Evolutionary conservation across 2,113 vertebrate species (phyloP).

Genomic region (Melanocharis versteri): DNA sequence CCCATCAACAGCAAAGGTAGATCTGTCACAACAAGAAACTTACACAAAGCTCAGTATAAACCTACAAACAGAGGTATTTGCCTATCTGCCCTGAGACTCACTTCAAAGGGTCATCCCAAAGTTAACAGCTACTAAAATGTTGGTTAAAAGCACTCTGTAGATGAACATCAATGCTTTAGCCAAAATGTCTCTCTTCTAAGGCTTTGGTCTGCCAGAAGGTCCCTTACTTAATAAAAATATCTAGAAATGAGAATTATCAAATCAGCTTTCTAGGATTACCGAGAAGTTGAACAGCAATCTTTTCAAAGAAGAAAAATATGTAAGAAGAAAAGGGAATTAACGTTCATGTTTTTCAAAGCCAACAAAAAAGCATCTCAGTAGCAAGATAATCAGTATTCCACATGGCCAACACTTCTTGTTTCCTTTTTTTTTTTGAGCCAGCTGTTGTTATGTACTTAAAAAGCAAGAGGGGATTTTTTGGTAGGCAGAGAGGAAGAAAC

Average conservation of each 20-base stretch:
- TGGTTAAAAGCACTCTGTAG: background rate
- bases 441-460: background rate
- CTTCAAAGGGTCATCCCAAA: background rate
- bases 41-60: background rate
- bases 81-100: background rate
- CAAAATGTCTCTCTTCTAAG: background rate
- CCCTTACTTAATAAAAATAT: background rate
- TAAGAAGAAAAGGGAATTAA: background rate
- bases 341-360: background rate
- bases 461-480: background rate
- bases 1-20: slow-evolving; percentile 84
- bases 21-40: slow-evolving; percentile 69
- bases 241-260: background rate
- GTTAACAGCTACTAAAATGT: background rate
- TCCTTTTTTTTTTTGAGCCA: background rate
- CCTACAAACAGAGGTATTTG: background rate
- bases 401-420: background rate
- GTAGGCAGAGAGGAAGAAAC: background rate
- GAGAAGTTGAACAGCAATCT: background rate
- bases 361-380: background rate
- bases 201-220: background rate
- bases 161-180: background rate
- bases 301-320: background rate
- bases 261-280: background rate
- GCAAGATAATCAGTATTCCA: background rate